Evolutionary conservation across 1,140 invertebrate species (phyloP), one percentile per base, ranked within the genome.

Genomic region (Hypothenemus hampei): DNA sequence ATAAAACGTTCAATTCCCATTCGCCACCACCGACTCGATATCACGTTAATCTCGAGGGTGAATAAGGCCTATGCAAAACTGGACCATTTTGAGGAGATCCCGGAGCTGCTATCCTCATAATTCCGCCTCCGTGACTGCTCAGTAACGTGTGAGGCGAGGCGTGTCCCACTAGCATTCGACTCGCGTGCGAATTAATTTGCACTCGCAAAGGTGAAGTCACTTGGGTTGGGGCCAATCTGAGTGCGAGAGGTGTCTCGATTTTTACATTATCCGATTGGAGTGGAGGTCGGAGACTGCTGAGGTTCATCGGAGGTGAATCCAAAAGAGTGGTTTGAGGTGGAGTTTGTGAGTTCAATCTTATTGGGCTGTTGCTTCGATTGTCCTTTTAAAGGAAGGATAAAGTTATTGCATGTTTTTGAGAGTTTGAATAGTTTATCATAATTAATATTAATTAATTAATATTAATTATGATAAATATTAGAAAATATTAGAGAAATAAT

Each of bases 61-160:
- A 78, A 63, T 77, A 78, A 35, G 77, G 77, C 54, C 77, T 61
- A 59, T 78, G 77, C 40, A 78, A 57, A 37, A 75, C 62, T 35
- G 68, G 68, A 33, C 61, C 69, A 36, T 52, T 62, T 47, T 56
- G 55, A 18, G 59, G 50, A 19, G 67, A 61, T 46, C 59, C 68
- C 16, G 66, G 60, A 40, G 66, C 65, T n/a, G 65, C 68, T 65
- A 65, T 68, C 46, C 65, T 44, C 19, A 68, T 62, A 24, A 72
- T 71, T n/a, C 69, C 65, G 11, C 59, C 58, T n/a, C 10, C 5
- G 18, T 46, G 44, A 39, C 61, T 37, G 40, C 55, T 57, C 6
- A 59, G 54, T 19, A 67, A 33, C 40, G 62, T 65, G 36, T 64
- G 70, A 61, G 36, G 69, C 53, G 58, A 64, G 47, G 41, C 63